These are phyloP conservation scores for Calcarius lapponicus DNA, from an alignment of 2,797 vertebrate genomes.

Conservation along the genomic window DNA sequence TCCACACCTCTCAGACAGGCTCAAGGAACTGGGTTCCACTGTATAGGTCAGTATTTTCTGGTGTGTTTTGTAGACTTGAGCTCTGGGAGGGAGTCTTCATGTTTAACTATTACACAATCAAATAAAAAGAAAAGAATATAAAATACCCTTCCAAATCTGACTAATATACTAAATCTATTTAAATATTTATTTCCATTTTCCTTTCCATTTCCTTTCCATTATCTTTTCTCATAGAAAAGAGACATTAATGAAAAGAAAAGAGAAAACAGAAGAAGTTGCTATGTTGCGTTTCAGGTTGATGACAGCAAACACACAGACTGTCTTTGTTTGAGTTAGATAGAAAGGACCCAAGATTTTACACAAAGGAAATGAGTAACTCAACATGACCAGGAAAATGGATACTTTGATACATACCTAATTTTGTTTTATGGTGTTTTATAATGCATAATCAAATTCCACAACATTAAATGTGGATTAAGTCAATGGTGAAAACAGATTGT, in stretches of 20 bases:
- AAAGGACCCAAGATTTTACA: constrained; percentile 50
- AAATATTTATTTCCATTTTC: background rate
- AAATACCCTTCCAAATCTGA: background rate
- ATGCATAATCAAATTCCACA: constrained; percentile 62
- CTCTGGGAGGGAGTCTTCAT: background rate
- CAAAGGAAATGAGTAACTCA: constrained; percentile 57
- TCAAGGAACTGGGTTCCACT: background rate
- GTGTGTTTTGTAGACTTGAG: background rate
- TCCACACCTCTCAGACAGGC: background rate
- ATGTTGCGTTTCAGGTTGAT: constrained; percentile 6
- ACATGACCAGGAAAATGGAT: constrained; percentile 51
- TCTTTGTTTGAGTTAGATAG: constrained; percentile 30
- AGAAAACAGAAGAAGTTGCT: background rate
- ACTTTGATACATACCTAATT: constrained; percentile 59
- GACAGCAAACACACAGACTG: constrained; percentile 4
- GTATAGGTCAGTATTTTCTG: background rate
- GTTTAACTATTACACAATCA: background rate
- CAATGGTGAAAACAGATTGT: constrained; percentile 71
- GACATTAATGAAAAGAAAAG: background rate
- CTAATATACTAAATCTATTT: background rate
- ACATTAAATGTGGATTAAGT: constrained; percentile 68
- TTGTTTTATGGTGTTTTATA: constrained; percentile 62
- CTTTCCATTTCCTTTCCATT: background rate
- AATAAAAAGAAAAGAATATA: background rate
- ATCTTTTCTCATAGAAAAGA: background rate